Evolutionary conservation across 2,888 invertebrate species (phyloP), one percentile per base, ranked within the genome.

Genomic region (Phragmatobia fuliginosa): DNA sequence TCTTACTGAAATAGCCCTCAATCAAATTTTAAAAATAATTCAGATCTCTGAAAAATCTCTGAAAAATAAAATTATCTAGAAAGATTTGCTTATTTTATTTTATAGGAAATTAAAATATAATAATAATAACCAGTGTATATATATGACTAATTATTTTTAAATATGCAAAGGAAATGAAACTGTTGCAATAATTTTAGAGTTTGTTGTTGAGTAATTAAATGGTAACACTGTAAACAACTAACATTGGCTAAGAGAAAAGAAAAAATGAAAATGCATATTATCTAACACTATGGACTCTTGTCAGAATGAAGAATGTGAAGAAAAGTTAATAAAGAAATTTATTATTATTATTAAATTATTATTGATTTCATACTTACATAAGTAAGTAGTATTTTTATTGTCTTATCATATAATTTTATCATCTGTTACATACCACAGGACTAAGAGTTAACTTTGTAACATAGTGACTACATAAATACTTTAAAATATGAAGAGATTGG

Each of bases 161-260:
- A 66, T 67, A 38, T 45, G 68, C 59, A 58, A 75, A 72, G 25
- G 70, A 58, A 76, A 81, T 71, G 41, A 75, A 72, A 74, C 28
- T 68, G 59, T 73, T 61, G 77, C 77, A 77, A 72, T 80, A 78
- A 78, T 80, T 81, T 78, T 78, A 78, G 75, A 78, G 66, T 69
- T 64, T 73, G 79, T 80, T 80, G 76, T 80, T 77, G 73, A 73
- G 68, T 80, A 75, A 80, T 80, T 75, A 81, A 73, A 80, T 73
- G n/a, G n/a, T n/a, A n/a, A n/a, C n/a, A n/a, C n/a, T n/a, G n/a
- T n/a, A n/a, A n/a, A n/a, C n/a, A n/a, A n/a, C n/a, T n/a, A n/a
- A n/a, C n/a, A n/a, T n/a, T n/a, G n/a, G n/a, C n/a, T n/a, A n/a
- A n/a, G n/a, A n/a, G n/a, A n/a, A n/a, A n/a, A n/a, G n/a, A n/a